These are phyloP conservation scores for Campaea margaritaria DNA, from an alignment of 2,888 invertebrate species.

Conservation along the genomic window DNA sequence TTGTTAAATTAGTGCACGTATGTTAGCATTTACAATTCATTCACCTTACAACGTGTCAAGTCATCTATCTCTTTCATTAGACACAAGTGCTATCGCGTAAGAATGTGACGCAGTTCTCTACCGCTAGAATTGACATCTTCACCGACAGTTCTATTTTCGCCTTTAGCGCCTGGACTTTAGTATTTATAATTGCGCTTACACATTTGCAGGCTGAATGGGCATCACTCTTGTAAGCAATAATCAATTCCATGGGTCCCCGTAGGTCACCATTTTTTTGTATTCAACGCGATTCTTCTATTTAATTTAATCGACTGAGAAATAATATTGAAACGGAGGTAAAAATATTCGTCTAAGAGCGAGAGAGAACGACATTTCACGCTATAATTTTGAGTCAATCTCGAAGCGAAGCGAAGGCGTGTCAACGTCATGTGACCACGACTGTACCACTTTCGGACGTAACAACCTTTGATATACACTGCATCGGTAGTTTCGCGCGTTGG, in stretches of 20 bases:
- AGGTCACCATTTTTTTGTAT: conserved; percentile 67
- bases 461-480: conserved; percentile 46
- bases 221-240: conserved; percentile 79
- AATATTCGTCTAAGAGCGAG: conserved; percentile 38
- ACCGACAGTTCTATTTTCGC: conserved; percentile 53
- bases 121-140: conserved; percentile 48
- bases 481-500: conserved; percentile 31
- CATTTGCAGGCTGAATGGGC: conserved; percentile 63
- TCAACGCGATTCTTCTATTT: conserved; percentile 57
- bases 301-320: conserved; percentile 36
- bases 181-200: conserved; percentile 52
- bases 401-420: conserved; percentile 53
- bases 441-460: conserved; percentile 36
- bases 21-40: conserved; percentile 65
- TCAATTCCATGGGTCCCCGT: conserved; percentile 78
- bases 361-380: conserved; percentile 35
- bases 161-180: conserved; percentile 55
- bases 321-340: conserved; percentile 17
- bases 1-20: conserved; percentile 49
- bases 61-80: conserved; percentile 58
- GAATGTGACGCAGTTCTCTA: conserved; percentile 67
- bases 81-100: conserved; percentile 50
- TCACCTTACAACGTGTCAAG: conserved; percentile 59
- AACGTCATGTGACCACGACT: conserved; percentile 52
- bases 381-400: conserved; percentile 40